Base-by-base conservation (phyloP, 2,888 invertebrate genomes). In the Amiota minor region DNA sequence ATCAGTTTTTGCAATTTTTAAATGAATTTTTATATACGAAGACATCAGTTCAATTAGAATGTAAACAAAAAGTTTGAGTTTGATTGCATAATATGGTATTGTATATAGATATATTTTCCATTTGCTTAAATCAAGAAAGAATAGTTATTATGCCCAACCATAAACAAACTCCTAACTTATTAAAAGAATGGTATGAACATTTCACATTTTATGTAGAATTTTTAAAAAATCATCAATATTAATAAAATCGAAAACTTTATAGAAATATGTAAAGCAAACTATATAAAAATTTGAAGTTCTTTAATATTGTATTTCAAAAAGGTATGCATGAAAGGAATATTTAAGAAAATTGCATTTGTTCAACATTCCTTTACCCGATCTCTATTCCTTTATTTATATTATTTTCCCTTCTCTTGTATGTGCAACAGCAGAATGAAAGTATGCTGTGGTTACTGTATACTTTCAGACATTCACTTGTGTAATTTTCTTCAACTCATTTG, bases 401-500 rank as follows among this genome's bases (percentile, higher is more conserved):
- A 35, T 35, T 35, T 35, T 3, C 35, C 23, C 35, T 35, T 35
- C 35, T 35, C 6, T 1, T 23, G 23, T 23, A 3, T 50, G 11
- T 56, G 18, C 56, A 56, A 56, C 56, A 18, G 59, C 59, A 20
- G 59, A 16, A 9, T 20, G 18, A 56, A 56, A 56, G 56, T 50
- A 10, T 59, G 59, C 59, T 59, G 59, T 59, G 59, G 59, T 59
- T 59, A 59, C 59, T 20, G 0, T 20, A 8, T 59, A 18, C 20
- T 59, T 59, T 35, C 11, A 59, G 59, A 11, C 56, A 56, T 16
- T 56, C 56, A 6, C 9, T 16, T 20, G 59, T 59, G 59, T 20
- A 59, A 59, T 59, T 20, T 59, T 59, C n/a, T 59, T 59, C 18
- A 59, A 59, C 59, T 59, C 59, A 35, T 35, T 35, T n/a, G 59